phyloP scores from a whole-genome alignment of 2,888 invertebrate genomes.

The Drosophila affinis region DNA sequence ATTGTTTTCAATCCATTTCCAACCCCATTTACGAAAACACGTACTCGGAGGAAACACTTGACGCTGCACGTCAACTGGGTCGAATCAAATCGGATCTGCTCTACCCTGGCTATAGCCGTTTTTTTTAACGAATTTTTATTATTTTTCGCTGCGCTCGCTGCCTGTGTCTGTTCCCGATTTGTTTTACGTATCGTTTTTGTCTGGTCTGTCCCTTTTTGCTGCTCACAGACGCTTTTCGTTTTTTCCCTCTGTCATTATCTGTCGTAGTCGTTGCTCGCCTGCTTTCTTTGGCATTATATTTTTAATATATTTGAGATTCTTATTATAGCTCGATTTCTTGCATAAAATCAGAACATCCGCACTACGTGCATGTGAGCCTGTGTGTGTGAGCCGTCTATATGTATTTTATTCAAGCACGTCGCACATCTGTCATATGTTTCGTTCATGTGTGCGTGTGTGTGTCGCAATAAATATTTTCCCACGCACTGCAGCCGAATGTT shows the following conservation, averaged over 20 bases:
- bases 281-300: constrained; percentile 61
- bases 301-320: constrained; percentile 69
- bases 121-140: constrained; percentile 17
- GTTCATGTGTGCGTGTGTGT: constrained; percentile 13
- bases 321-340: constrained; percentile 73
- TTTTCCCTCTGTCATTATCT: constrained; percentile 3
- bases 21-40: constrained; percentile 20
- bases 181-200: constrained; percentile 10
- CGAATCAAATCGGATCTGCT: constrained; percentile 6
- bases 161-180: constrained; percentile 29
- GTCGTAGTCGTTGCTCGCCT: constrained; percentile 33
- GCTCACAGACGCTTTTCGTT: constrained; percentile 21
- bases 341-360: constrained; percentile 73
- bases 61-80: constrained; percentile 43
- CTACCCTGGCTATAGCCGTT: background rate
- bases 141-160: constrained; percentile 27
- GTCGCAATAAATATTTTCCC: constrained; percentile 40
- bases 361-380: constrained; percentile 39
- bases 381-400: constrained; percentile 46
- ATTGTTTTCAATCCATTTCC: background rate
- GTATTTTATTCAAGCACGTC: constrained; percentile 21
- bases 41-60: constrained; percentile 45
- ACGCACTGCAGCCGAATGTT: constrained; percentile 32
- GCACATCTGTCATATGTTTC: constrained; percentile 21
- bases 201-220: constrained; percentile 19